Base-by-base conservation (phyloP, 35 echinoderm and acorn worm species). In the Ptychodera flava region DNA sequence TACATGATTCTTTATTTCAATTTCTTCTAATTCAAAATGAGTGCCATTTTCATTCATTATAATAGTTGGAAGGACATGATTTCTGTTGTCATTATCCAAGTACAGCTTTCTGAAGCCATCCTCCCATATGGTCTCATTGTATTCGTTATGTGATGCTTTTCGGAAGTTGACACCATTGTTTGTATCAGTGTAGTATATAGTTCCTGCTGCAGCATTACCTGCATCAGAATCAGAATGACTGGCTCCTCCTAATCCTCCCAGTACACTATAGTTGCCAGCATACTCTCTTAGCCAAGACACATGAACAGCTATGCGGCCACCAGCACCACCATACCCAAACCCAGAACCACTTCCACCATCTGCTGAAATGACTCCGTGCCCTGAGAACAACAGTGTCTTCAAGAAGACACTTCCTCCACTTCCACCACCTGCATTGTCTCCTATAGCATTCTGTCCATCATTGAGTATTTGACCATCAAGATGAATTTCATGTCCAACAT, bases 151-250 rank as follows among this genome's bases (percentile, higher is more conserved):
- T 1, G 36, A 84, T 1, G 85, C 94, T 78, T 85, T 90, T n/a
- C 94, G 85, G 82, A 89, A 92, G 22, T 79, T 77, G 77, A 97
- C 36, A 15, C 94, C 94, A 77, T 87, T 80, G 78, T 97, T 97
- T 15, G 94, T 97, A 76, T 97, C 94, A 6, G 94, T 97, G 85
- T 97, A 97, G 38, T 97, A 97, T 10, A 93, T 85, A 16, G 94
- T 97, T 36, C 94, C 94, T 85, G 85, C 85, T 34, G 94, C 91
- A 28, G 81, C 93, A 89, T 95, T 88, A 1, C 79, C 89, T 32
- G 37, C 33, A 81, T 81, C 35, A 83, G 22, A 28, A 1, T 1
- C 38, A 78, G 30, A 29, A 28, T 87, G 76, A 78, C n/a, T 34
- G 6, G 78, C 36, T 2, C 87, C 87, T 28, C 88, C 91, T 30